Percentiles rank a stretch among this genome's conserved stretches.
phyloP scores from a whole-genome alignment of 2,797 vertebrate genomes.

The Furcifer pardalis region DNA sequence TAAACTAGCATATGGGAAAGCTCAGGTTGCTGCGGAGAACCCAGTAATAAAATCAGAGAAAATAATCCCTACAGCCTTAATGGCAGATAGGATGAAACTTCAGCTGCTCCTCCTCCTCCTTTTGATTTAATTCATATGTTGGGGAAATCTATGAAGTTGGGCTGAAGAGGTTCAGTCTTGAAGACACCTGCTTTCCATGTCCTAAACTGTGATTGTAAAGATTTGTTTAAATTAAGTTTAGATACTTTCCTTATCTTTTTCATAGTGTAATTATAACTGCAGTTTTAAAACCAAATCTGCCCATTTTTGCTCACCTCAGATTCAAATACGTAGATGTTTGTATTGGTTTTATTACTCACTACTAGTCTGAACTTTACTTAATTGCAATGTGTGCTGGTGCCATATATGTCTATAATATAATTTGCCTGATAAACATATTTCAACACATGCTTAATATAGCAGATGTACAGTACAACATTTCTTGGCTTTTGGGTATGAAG shows the following conservation, averaged over 20 bases:
- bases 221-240: not conserved
- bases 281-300: not conserved
- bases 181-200: not conserved
- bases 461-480: not conserved
- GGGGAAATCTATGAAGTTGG: not conserved
- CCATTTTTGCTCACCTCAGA: fast-evolving
- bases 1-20: not conserved
- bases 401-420: not conserved
- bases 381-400: not conserved
- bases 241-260: not conserved
- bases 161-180: not conserved
- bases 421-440: not conserved
- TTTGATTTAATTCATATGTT: not conserved
- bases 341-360: not conserved
- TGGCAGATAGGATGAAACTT: not conserved
- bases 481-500: not conserved
- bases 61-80: not conserved
- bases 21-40: not conserved
- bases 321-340: not conserved
- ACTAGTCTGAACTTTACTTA: not conserved
- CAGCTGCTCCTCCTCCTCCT: not conserved
- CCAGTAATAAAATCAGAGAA: not conserved
- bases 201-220: not conserved
- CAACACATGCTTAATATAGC: not conserved
- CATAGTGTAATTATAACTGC: not conserved